These are phyloP conservation scores for Orthonevra nobilis DNA, from an alignment of 2,888 invertebrate species.

Conservation along the genomic window DNA sequence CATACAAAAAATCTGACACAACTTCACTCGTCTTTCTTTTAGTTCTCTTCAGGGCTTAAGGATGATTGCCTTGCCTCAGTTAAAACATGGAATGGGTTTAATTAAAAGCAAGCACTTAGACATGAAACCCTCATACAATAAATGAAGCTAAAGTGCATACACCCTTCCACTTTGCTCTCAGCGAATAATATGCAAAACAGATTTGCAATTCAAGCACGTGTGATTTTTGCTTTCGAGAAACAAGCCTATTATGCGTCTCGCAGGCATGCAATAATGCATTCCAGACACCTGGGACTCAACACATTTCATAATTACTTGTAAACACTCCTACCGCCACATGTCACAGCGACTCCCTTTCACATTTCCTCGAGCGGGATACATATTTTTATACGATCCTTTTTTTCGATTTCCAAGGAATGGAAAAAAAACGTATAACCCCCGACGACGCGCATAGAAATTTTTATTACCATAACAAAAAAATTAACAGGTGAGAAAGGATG, in stretches of 20 bases:
- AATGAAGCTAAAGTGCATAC: slow-evolving; percentile 14
- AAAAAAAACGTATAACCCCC: slow-evolving; percentile 3
- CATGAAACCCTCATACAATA: background rate
- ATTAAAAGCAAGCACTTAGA: slow-evolving; percentile 12
- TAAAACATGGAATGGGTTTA: too few species aligned
- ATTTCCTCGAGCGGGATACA: slow-evolving; percentile 34
- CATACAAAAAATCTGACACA: too few species aligned
- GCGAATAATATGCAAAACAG: slow-evolving; percentile 15
- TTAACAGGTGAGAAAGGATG: slow-evolving; percentile 19
- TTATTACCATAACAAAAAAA: slow-evolving; percentile 67
- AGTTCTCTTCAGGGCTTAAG: too few species aligned
- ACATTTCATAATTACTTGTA: slow-evolving; percentile 67
- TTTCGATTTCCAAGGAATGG: slow-evolving; percentile 11
- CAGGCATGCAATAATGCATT: slow-evolving; percentile 14
- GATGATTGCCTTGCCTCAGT: background rate
- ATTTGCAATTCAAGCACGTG: slow-evolving; percentile 1
- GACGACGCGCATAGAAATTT: slow-evolving; percentile 18
- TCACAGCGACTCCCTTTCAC: slow-evolving; percentile 44
- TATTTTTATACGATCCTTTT: slow-evolving; percentile 1
- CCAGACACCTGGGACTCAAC: slow-evolving; percentile 59
- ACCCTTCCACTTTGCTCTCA: background rate
- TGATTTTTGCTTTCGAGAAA: too few species aligned
- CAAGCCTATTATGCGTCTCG: too few species aligned
- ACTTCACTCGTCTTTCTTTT: too few species aligned
- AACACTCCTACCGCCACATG: slow-evolving; percentile 62